Evolutionary conservation across 2,113 vertebrate genomes (phyloP), one percentile per base, ranked within the genome.

Genomic region (Mola mola): DNA sequence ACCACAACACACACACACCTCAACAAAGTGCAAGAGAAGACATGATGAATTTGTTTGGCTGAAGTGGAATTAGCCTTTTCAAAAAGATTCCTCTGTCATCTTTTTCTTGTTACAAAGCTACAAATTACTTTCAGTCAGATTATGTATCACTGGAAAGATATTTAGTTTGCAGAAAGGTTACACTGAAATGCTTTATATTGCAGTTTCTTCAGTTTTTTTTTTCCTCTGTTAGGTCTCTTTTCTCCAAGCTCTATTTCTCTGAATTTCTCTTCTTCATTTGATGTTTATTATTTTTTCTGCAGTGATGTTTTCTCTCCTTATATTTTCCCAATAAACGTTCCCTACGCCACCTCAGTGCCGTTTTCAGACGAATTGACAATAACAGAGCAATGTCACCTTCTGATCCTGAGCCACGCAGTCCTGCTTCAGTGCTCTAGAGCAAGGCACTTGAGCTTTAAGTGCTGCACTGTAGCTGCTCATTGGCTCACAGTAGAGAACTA

Each of bases 151-250:
- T 75, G 37, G 15, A 29, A 75, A 71, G 29, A 69, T 51, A 82
- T 85, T 78, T 62, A 82, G 81, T 73, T 67, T 47, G 4, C 41
- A 12, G 8, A 78, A 85, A 87, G 75, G 81, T 80, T 73, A 62
- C 42, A 2, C 57, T 52, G 60, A 46, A 77, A 65, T 49, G 36
- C 34, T 52, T 44, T 53, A 62, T 65, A 25, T 66, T 46, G 55
- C 10, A n/a, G 51, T 72, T 44, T 38, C n/a, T 21, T 10, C 36
- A 36, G 47, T 37, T 44, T 9, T 49, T 43, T 34, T 66, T 43
- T 31, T 55, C 20, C 24, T 60, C 24, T 33, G 9, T 65, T 65
- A 5, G 20, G 4, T 46, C 13, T 4, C 26, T 11, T 57, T 16
- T 44, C 26, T 36, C 16, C 52, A 29, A 12, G 7, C 20, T 59